A percentile compares a stretch with the other conserved stretches of the same genome.
Conservation (phyloP, 23 tunicate species). For the Trididemnum clinides region DNA sequence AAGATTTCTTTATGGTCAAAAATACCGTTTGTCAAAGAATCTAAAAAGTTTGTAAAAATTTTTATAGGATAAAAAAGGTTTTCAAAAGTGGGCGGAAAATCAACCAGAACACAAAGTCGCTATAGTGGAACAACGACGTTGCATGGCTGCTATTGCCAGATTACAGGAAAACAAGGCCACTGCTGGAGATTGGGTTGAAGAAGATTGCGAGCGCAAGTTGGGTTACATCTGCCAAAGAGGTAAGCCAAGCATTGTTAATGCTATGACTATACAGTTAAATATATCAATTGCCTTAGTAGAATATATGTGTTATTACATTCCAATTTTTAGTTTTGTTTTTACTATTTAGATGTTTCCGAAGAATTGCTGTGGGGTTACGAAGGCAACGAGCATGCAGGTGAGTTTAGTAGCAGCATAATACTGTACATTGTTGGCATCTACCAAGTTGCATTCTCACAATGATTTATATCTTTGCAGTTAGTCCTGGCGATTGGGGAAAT, state of each 20-base stretch:
- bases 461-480: neutral
- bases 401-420: no score
- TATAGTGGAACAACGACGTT: neutral
- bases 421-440: no score
- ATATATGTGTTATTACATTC: no score
- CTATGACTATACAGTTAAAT: neutral
- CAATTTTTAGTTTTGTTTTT: neutral
- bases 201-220: neutral
- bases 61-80: neutral
- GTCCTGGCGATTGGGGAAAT: neutral
- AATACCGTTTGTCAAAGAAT: no score
- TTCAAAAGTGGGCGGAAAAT: neutral
- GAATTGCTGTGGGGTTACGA: conserved; percentile 14
- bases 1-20: no score
- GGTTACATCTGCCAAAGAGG: conserved; percentile 39
- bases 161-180: neutral
- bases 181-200: conserved; percentile 27
- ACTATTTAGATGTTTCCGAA: neutral
- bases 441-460: no score
- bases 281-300: no score
- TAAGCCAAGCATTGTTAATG: neutral
- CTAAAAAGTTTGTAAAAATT: no score
- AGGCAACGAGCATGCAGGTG: conserved; percentile 9
- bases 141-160: neutral
- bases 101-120: neutral